Conservation (phyloP, 1,140 invertebrate species). For the Cecropterus lyciades region DNA sequence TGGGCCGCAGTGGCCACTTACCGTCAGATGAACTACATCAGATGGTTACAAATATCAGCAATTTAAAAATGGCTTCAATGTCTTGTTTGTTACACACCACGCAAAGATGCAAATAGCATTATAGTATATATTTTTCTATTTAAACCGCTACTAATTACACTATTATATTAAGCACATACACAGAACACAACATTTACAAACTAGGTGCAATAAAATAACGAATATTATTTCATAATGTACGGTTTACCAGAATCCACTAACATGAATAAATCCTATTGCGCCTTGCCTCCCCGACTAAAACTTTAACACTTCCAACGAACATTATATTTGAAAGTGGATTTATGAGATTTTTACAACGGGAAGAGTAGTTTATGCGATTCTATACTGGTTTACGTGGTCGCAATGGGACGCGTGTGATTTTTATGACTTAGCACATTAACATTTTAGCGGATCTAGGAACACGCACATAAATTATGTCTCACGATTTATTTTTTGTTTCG, state of each 20-base stretch:
- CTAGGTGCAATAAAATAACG: too few species aligned
- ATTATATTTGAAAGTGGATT: constrained; percentile 52
- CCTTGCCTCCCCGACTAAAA: constrained; percentile 34
- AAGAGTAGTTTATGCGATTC: constrained; percentile 38
- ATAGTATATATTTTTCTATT: too few species aligned
- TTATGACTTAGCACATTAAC: constrained; percentile 5
- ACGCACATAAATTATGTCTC: neutral
- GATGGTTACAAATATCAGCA: too few species aligned
- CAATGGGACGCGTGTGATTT: constrained; percentile 1
- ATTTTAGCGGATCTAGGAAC: neutral
- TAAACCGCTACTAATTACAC: too few species aligned
- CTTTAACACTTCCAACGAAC: constrained; percentile 40
- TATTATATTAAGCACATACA: too few species aligned
- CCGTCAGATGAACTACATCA: too few species aligned
- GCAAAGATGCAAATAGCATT: too few species aligned
- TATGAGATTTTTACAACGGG: constrained; percentile 47
- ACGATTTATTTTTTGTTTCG: neutral
- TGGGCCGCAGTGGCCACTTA: too few species aligned
- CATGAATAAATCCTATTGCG: neutral
- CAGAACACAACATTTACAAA: too few species aligned
- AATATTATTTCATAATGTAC: too few species aligned
- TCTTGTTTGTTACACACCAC: too few species aligned
- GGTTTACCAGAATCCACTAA: neutral
- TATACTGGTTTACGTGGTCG: constrained; percentile 32
- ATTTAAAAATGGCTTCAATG: too few species aligned